Conservation (phyloP, 1,140 invertebrate genomes). For the Ostrea edulis region DNA sequence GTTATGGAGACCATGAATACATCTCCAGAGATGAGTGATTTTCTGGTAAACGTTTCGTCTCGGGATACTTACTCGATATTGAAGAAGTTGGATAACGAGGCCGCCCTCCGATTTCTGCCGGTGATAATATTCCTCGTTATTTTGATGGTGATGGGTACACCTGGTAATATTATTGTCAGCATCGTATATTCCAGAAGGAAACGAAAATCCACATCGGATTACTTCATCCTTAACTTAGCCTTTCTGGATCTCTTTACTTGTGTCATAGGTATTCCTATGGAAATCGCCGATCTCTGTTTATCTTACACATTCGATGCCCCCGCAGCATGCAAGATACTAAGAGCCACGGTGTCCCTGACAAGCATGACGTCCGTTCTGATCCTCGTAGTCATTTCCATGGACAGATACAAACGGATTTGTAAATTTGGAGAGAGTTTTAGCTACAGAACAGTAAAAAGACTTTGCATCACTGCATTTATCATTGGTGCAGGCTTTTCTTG, state of each 20-base stretch:
- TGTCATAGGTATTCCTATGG: constrained; percentile 73
- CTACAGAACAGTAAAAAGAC: constrained; percentile 62
- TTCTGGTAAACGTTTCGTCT: background rate
- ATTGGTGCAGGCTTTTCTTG: constrained; percentile 66
- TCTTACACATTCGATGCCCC: constrained; percentile 73
- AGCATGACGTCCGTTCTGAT: constrained; percentile 73
- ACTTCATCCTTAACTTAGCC: constrained; percentile 73
- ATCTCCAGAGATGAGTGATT: background rate
- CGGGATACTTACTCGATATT: background rate
- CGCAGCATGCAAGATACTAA: constrained; percentile 69
- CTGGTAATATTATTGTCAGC: constrained; percentile 70
- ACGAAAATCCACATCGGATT: constrained; percentile 68
- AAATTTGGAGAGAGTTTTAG: constrained; percentile 70
- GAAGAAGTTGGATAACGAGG: background rate
- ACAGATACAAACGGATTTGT: constrained; percentile 73
- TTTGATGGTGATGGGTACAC: constrained; percentile 68
- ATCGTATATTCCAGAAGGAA: constrained; percentile 68
- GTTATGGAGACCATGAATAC: too few relatives aligned
- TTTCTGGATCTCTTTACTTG: constrained; percentile 72
- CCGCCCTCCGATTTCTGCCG: constrained; percentile 60
- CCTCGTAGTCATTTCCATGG: constrained; percentile 72
- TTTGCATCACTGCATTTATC: constrained; percentile 67
- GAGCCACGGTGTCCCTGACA: constrained; percentile 69
- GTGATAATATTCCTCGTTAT: constrained; percentile 70
- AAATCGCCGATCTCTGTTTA: constrained; percentile 72